Evolutionary conservation across 2,797 vertebrate species (phyloP), one percentile per base, ranked within the genome.

Genomic region (Sebastiscus albofasciatus): DNA sequence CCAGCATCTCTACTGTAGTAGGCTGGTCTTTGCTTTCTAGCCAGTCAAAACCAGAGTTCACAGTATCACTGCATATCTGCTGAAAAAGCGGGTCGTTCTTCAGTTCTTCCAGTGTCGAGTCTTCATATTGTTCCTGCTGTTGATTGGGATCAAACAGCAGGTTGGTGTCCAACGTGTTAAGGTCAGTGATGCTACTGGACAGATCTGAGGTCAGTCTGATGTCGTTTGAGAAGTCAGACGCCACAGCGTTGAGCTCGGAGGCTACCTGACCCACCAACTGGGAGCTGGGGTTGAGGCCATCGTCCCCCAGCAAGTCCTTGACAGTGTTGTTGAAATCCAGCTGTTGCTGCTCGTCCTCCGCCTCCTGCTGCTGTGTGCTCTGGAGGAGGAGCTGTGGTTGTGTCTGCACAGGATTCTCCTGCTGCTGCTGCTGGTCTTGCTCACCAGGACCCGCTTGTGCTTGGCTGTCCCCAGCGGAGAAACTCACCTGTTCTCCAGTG

Each of bases 21-120:
- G 97, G 96, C 94, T 99, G 99, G 97, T 99, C 99, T 96, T 99
- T 99, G 96, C 97, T 99, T 93, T 99, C 99, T 95, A 99, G 97
- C 99, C 99, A 99, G 90, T 99, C 99, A 90, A 99, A 99, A 93
- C 97, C 97, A 77, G 98, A 95, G 95, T 96, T 98, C 94, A 99
- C 98, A 92, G 98, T 98, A 94, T 99, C 99, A 93, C 96, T 99
- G 96, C 98, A 99, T 95, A 99, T 99, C 93, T 99, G 99, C 94
- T 99, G 98, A 96, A 99, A 99, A 85, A 99, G 97, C 54, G 98
- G 98, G 94, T 99, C 99, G 36, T 99, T 99, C 95, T 99, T 99
- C 91, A 99, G 96, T 93, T 99, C 99, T 95, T 99, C 99, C 98
- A 99, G 98, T 96, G 98, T 98, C 67, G 98, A 96, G 93, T 99